phyloP scores from a whole-genome alignment of 2,888 invertebrate species.

The Hydrotaea diabolus region DNA sequence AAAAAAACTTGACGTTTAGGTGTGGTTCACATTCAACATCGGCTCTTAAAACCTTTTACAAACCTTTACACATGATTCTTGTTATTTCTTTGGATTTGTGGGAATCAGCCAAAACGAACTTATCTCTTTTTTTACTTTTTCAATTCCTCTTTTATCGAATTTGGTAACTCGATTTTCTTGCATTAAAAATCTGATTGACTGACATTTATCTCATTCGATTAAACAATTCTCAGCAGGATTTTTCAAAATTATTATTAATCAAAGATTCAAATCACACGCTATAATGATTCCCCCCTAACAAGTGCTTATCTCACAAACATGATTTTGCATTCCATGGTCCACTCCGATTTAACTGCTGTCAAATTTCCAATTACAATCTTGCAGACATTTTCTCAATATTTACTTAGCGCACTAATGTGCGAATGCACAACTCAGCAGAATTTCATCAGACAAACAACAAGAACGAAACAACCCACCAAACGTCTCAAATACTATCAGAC shows the following conservation, averaged over 20 bases:
- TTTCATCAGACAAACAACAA: constrained; percentile 52
- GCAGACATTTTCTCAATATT: constrained; percentile 10
- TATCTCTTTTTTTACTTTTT: no score
- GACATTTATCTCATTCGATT: not conserved
- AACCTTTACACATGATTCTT: no score
- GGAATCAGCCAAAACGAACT: no score
- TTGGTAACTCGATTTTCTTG: not conserved
- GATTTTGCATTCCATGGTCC: not conserved
- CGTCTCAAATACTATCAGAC: no score
- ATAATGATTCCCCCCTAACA: not conserved
- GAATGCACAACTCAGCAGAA: constrained; percentile 62
- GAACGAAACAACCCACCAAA: constrained; percentile 1
- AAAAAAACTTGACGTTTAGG: no score
- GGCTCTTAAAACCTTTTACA: no score
- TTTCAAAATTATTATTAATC: not conserved
- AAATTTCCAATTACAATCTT: constrained; percentile 59
- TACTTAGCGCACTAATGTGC: constrained; percentile 52
- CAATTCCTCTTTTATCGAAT: not conserved
- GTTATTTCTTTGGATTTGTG: no score
- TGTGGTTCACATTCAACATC: no score
- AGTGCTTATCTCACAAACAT: not conserved
- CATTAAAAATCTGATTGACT: not conserved
- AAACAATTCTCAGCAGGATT: not conserved
- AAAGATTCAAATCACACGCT: not conserved
- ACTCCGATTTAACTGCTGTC: constrained; percentile 49